phyloP scores from a whole-genome alignment of 2,888 invertebrate genomes.

The Boloria euphrosyne region DNA sequence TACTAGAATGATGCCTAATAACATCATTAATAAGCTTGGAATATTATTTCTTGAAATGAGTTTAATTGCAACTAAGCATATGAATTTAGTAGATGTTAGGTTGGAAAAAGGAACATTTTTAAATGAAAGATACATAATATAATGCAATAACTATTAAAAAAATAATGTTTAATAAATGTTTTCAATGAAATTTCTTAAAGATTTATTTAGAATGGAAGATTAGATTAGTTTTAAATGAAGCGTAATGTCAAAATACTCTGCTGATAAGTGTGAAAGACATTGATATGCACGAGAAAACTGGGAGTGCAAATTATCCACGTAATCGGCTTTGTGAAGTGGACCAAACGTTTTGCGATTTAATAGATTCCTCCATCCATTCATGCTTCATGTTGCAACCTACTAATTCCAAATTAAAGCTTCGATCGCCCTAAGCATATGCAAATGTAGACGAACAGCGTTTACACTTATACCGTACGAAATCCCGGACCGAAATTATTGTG shows the following conservation, averaged over 20 bases:
- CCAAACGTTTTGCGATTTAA: slow-evolving; percentile 37
- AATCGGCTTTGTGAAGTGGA: slow-evolving; percentile 31
- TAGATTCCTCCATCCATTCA: slow-evolving; percentile 38
- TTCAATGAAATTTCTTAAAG: no score
- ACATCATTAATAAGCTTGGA: background rate
- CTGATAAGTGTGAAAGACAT: slow-evolving; percentile 5
- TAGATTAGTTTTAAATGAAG: background rate
- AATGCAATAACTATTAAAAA: no score
- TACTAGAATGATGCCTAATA: background rate
- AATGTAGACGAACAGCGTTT: slow-evolving; percentile 44
- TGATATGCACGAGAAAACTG: slow-evolving; percentile 4
- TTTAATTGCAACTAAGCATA: background rate
- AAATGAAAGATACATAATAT: no score
- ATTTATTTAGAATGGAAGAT: no score
- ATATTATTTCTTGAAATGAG: background rate
- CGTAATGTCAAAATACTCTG: background rate
- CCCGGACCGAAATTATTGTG: slow-evolving; percentile 45
- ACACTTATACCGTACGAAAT: slow-evolving; percentile 44
- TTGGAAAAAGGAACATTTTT: no score
- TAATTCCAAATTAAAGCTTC: slow-evolving; percentile 48
- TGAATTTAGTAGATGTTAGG: no score
- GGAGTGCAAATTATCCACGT: slow-evolving; percentile 8
- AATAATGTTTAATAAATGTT: no score
- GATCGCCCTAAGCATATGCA: slow-evolving; percentile 39
- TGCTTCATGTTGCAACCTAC: slow-evolving; percentile 42